phyloP scores from a whole-genome alignment of 1,140 invertebrate species.

The Oreohelix idahoensis region DNA sequence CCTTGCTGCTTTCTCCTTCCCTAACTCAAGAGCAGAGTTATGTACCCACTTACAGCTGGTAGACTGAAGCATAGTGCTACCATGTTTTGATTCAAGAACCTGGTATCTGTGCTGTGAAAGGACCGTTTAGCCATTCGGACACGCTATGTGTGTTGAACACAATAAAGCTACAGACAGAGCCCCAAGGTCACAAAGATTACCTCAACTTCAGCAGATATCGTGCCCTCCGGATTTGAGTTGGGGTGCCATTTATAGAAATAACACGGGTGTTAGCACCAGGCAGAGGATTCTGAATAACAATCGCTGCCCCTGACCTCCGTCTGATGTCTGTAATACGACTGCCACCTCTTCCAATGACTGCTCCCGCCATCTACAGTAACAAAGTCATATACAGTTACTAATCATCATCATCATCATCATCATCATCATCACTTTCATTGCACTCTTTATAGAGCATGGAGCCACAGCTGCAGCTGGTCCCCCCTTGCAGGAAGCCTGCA shows the following conservation, averaged over 20 bases:
- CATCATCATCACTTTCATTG: too few species aligned
- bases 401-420: too few species aligned
- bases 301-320: constrained; percentile 92
- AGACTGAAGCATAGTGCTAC: too few species aligned
- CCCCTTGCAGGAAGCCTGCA: too few species aligned
- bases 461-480: too few species aligned
- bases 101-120: too few species aligned
- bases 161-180: not conserved
- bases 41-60: too few species aligned
- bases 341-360: constrained; percentile 97
- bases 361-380: constrained; percentile 89
- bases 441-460: too few species aligned
- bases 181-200: constrained; percentile 61
- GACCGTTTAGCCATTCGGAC: too few species aligned
- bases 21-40: too few species aligned
- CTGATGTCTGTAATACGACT: constrained; percentile 94
- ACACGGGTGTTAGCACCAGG: constrained; percentile 93
- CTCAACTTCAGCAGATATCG: constrained; percentile 95
- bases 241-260: constrained; percentile 93
- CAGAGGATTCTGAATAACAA: constrained; percentile 94
- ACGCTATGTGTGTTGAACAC: not conserved
- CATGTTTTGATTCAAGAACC: too few species aligned
- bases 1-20: too few species aligned
- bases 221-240: constrained; percentile 96
- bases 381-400: not conserved